Percentiles rank a stretch among this genome's conserved stretches.
Evolutionary conservation across 1,140 invertebrate species (phyloP).

Genomic region (Drosophila oshimai): DNA sequence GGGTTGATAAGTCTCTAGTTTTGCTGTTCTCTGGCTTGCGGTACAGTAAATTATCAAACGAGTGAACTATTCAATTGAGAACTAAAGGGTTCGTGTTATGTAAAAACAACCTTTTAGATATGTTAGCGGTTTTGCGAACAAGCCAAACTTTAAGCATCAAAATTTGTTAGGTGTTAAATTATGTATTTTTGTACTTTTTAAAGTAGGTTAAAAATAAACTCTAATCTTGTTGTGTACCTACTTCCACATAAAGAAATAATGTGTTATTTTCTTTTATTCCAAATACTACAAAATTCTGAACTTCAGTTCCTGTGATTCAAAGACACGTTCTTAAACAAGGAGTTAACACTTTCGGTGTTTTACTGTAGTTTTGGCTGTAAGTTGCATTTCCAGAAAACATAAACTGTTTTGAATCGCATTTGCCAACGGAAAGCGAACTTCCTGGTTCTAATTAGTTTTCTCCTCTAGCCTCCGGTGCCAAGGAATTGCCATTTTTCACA

Average conservation of each 20-base stretch:
- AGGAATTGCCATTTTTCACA: conserved; percentile 9
- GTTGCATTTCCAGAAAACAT: conserved; percentile 12
- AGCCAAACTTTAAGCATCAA: no score
- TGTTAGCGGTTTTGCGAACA: no score
- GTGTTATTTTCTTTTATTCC: background rate
- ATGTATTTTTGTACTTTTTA: no score
- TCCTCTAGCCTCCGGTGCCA: background rate
- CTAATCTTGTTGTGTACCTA: no score
- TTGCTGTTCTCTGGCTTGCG: background rate
- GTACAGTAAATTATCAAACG: conserved; percentile 5
- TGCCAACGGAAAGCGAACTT: conserved; percentile 57
- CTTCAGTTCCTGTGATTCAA: no score
- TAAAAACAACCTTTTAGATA: background rate
- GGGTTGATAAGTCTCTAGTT: conserved; percentile 44
- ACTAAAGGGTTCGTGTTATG: background rate
- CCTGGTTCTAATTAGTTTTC: conserved; percentile 60
- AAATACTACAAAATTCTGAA: no score
- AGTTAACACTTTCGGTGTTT: background rate
- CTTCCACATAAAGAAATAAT: no score
- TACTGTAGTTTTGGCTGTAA: background rate
- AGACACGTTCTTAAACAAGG: no score
- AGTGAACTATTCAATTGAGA: conserved; percentile 2
- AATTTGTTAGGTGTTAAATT: no score
- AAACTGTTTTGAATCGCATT: conserved; percentile 15
- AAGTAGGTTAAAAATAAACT: no score